Percentiles rank a stretch among this genome's conserved stretches.
Conservation (phyloP, 2,797 vertebrate species). For the Mionectes olivaceus region DNA sequence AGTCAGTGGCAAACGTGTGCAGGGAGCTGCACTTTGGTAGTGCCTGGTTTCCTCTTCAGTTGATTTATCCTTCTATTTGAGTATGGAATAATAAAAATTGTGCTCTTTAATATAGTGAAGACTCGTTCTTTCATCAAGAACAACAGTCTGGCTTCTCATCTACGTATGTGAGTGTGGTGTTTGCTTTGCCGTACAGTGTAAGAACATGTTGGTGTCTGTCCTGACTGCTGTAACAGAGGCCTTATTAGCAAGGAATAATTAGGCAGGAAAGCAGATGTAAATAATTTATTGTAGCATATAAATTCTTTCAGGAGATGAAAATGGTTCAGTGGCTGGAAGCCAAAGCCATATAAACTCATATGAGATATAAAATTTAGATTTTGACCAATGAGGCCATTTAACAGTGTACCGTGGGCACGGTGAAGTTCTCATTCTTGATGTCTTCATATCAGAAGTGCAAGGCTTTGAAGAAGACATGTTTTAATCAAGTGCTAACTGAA, state of each 20-base stretch:
- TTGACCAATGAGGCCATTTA: not conserved
- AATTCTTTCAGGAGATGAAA: slow-evolving; percentile 1
- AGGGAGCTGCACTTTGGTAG: not conserved
- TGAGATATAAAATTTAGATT: not conserved
- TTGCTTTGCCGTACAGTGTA: not conserved
- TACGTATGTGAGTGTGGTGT: not conserved
- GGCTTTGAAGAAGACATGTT: not conserved
- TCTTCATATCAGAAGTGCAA: not conserved
- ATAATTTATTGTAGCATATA: not conserved
- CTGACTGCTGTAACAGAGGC: not conserved
- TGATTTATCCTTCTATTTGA: not conserved
- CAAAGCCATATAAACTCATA: not conserved
- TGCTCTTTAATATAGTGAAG: not conserved
- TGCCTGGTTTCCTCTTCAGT: not conserved
- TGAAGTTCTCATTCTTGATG: not conserved
- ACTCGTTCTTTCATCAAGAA: not conserved
- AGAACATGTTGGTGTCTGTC: accelerated
- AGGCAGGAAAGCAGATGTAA: not conserved
- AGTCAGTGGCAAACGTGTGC: not conserved
- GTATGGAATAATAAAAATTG: not conserved
- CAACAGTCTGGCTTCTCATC: not conserved
- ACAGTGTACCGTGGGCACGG: not conserved
- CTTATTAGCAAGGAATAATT: not conserved
- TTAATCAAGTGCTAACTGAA: not conserved
- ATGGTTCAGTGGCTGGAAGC: not conserved